These are phyloP conservation scores for Monochamus alternatus DNA, from an alignment of 2,888 invertebrate species.

Conservation along the genomic window DNA sequence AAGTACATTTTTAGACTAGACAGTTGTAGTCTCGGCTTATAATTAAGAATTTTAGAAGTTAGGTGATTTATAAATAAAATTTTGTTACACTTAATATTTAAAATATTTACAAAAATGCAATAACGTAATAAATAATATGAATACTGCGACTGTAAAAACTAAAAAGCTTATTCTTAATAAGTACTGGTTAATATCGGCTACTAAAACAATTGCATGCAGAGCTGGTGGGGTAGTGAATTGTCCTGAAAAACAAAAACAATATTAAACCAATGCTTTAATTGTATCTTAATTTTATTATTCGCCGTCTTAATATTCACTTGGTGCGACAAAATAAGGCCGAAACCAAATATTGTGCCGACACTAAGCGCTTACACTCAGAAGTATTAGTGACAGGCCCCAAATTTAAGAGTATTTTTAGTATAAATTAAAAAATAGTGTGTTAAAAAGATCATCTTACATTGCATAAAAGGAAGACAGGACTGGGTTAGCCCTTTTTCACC, in stretches of 20 bases:
- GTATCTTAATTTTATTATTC: too few relatives aligned
- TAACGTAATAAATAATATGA: constrained; percentile 50
- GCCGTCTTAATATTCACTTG: too few relatives aligned
- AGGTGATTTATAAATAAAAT: constrained; percentile 50
- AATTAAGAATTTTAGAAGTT: constrained; percentile 46
- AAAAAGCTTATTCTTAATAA: constrained; percentile 34
- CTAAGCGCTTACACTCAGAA: constrained; percentile 32
- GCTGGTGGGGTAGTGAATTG: constrained; percentile 67
- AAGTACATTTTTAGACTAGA: constrained; percentile 62
- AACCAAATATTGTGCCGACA: too few relatives aligned
- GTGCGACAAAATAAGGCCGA: too few relatives aligned
- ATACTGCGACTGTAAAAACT: constrained; percentile 44
- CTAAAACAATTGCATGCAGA: constrained; percentile 66
- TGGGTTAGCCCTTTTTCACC: constrained; percentile 70
- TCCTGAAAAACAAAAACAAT: constrained; percentile 64
- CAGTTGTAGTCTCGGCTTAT: constrained; percentile 58
- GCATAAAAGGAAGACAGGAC: constrained; percentile 67
- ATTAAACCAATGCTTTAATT: background rate
- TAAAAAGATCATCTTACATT: constrained; percentile 68
- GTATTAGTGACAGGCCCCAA: constrained; percentile 56
- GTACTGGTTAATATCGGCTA: constrained; percentile 61
- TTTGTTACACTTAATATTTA: constrained; percentile 41
- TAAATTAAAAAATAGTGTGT: constrained; percentile 58
- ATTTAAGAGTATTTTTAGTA: constrained; percentile 54
- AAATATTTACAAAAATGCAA: constrained; percentile 54